phyloP scores from a whole-genome alignment of 2,113 vertebrate species.

The Hemiscyllium ocellatum region DNA sequence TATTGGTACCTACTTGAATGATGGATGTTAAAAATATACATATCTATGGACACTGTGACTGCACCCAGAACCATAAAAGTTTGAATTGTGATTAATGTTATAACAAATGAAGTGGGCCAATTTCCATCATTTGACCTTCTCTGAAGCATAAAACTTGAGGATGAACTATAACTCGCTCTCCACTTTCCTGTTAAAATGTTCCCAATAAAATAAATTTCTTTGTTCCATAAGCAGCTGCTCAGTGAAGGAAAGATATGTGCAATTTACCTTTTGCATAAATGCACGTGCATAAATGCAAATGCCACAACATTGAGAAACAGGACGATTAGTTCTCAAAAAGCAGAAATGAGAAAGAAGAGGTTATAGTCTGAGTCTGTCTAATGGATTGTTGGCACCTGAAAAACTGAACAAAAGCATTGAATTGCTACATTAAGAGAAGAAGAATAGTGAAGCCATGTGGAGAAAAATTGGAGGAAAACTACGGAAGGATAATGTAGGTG shows the following conservation, averaged over 20 bases:
- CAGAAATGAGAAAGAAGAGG: neutral
- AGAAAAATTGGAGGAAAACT: neutral
- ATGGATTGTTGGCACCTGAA: neutral
- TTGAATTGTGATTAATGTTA: neutral
- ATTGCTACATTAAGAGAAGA: neutral
- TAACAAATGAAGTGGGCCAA: neutral
- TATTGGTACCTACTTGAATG: neutral
- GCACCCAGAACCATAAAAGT: neutral
- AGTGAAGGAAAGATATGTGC: neutral
- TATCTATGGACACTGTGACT: neutral
- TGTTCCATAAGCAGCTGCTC: neutral
- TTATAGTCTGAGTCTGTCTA: neutral
- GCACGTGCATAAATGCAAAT: neutral
- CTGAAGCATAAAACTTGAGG: neutral
- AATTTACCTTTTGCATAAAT: neutral
- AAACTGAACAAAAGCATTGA: neutral
- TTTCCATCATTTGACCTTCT: neutral
- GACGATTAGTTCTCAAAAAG: neutral
- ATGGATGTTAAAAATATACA: neutral
- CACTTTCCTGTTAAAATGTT: neutral
- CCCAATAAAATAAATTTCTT: neutral
- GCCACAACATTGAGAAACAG: neutral
- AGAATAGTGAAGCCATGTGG: neutral
- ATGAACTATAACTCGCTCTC: neutral
- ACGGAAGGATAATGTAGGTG: neutral